Conservation (phyloP, 2,888 invertebrate genomes). For the Podabrus alpinus region DNA sequence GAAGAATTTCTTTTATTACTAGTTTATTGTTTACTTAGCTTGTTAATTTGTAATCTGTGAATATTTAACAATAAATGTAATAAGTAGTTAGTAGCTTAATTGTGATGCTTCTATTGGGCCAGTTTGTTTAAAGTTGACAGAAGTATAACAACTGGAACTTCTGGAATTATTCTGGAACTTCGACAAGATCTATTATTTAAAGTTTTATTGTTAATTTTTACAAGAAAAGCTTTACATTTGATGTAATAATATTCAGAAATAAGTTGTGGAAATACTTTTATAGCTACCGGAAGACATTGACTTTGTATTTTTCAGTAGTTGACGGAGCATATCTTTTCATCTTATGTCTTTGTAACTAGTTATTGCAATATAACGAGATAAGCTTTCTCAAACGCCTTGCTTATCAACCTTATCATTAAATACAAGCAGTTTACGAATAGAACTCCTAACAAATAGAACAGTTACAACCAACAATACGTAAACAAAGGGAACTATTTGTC, state of each 20-base stretch:
- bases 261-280: background rate
- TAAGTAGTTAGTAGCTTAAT: too few species aligned
- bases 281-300: constrained; percentile 4
- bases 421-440: constrained; percentile 34
- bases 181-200: too few species aligned
- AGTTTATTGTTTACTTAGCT: too few species aligned
- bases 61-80: too few species aligned
- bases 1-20: too few species aligned
- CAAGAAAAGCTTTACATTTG: background rate
- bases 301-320: background rate
- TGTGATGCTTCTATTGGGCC: too few species aligned
- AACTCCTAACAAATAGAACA: constrained; percentile 22
- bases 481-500: constrained; percentile 43
- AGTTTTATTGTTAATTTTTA: too few species aligned
- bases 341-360: constrained; percentile 38
- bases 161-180: too few species aligned
- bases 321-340: constrained; percentile 25
- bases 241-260: background rate
- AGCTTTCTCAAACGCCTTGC: constrained; percentile 35
- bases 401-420: constrained; percentile 35
- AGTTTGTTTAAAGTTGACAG: too few species aligned
- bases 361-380: constrained; percentile 43
- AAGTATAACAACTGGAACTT: too few species aligned
- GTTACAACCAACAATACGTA: constrained; percentile 32
- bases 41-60: too few species aligned